These are phyloP conservation scores for Lasius fuliginosus DNA, from an alignment of 2,888 invertebrate species.

Conservation along the genomic window DNA sequence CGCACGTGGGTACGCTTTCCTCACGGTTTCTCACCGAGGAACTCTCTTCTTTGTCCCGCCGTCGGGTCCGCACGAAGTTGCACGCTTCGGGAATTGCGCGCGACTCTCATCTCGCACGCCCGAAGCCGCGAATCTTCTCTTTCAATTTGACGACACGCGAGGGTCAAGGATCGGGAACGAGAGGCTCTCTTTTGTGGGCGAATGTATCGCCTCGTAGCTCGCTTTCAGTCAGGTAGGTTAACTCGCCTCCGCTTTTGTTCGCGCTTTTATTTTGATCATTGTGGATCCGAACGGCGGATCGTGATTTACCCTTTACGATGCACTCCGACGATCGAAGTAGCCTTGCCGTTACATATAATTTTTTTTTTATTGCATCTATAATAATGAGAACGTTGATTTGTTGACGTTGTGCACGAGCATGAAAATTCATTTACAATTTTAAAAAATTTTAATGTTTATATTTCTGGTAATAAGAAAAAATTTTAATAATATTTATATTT, in stretches of 20 bases:
- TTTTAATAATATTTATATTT: not conserved
- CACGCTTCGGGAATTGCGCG: conserved; percentile 58
- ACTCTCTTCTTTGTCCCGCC: conserved; percentile 64
- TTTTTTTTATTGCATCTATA: conserved; percentile 19
- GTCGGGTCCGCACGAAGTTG: conserved; percentile 40
- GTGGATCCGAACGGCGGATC: conserved; percentile 34
- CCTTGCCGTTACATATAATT: not conserved
- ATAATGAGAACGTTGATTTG: not conserved
- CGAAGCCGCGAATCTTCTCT: conserved; percentile 39
- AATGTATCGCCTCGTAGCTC: conserved; percentile 60
- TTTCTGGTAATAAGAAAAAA: not conserved
- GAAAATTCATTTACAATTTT: not conserved
- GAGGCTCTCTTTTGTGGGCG: conserved; percentile 53
- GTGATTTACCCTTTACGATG: conserved; percentile 31
- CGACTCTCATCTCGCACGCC: conserved; percentile 51
- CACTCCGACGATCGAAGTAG: conserved; percentile 19
- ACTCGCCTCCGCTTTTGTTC: conserved; percentile 48
- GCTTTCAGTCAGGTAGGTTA: conserved; percentile 39
- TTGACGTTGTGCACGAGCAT: not conserved
- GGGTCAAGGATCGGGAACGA: conserved; percentile 73
- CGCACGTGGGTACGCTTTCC: conserved; percentile 55
- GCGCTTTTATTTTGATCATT: conserved; percentile 42
- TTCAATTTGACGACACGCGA: conserved; percentile 61
- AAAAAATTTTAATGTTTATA: too few species aligned
- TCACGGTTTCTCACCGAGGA: conserved; percentile 64